Evolutionary conservation across 2,888 invertebrate species (phyloP), one percentile per base, ranked within the genome.

Genomic region (Heliconius erato): DNA sequence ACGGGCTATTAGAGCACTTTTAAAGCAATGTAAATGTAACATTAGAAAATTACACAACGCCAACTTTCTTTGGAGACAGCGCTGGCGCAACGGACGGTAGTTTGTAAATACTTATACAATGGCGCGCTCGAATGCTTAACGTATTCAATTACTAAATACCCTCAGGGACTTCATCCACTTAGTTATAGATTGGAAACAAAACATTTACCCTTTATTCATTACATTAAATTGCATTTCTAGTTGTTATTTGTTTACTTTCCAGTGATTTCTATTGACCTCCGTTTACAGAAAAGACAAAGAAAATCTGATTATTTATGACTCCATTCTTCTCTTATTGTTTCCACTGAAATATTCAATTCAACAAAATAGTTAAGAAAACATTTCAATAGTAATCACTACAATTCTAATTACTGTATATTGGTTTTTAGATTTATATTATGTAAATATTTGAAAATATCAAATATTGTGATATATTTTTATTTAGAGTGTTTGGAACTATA

Each of bases 1-100:
- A 72, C 69, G 80, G 79, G 74, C n/a, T 11, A 72, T 80, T 81
- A 78, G 76, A 76, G 68, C 72, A 72, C 76, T 83, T 80, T 76
- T 71, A 81, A 69, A 68, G 67, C 79, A 74, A 78, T n/a, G 63
- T 35, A 32, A 54, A 32, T 79, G 71, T 82, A 78, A 84, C 69
- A 79, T 69, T 79, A 74, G 44, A 79, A 80, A 82, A 65, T 87
- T 86, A 81, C 80, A 83, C 85, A 87, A 87, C 81, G 28, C 44
- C 79, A 78, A 23, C 84, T 85, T 86, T 86, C 85, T 85, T 85
- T 82, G 82, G 32, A 74, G 59, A 35, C 49, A 49, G 9, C 40
- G 44, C 63, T 59, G 35, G 49, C 79, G 79, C 72, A 78, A 83
- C 32, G 23, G 28, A 59, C 65, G 63, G 69, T 32, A 76, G 19